A percentile compares a stretch with the other conserved stretches of the same genome.
Conservation (phyloP, 2,113 vertebrate species). For the Oncorhynchus clarkii region DNA sequence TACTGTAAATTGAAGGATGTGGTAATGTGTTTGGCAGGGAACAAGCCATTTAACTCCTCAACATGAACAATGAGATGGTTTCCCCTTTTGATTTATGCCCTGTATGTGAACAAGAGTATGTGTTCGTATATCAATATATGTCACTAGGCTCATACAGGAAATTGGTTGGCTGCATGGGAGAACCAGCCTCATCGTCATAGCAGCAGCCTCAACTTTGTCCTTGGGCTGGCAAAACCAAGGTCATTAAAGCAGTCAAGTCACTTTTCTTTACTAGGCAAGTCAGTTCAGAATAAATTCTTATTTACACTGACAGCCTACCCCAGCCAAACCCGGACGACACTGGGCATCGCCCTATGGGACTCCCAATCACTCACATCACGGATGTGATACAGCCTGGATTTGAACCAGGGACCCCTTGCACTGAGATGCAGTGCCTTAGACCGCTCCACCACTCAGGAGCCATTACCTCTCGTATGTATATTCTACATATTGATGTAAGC, state of each 20-base stretch:
- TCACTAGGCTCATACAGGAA: slow-evolving; percentile 49
- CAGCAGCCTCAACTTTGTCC: slow-evolving; percentile 30
- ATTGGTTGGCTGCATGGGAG: slow-evolving; percentile 33
- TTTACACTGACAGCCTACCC: no score
- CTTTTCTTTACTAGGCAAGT: not conserved
- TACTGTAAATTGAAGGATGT: not conserved
- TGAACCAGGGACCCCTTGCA: no score
- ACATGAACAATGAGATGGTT: slow-evolving; percentile 21
- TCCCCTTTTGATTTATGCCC: slow-evolving; percentile 54
- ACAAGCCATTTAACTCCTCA: slow-evolving; percentile 22
- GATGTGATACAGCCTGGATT: no score
- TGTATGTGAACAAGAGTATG: slow-evolving; percentile 30
- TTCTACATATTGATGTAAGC: slow-evolving; percentile 24
- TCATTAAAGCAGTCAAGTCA: slow-evolving; percentile 23
- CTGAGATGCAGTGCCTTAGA: no score
- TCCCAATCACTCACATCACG: no score
- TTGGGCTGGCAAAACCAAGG: slow-evolving; percentile 55
- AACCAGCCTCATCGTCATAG: slow-evolving; percentile 24
- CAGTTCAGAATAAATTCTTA: no score
- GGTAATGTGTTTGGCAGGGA: slow-evolving; percentile 4
- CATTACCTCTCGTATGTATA: slow-evolving; percentile 1
- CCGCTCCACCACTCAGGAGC: no score
- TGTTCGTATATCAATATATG: slow-evolving; percentile 48
- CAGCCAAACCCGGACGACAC: no score
- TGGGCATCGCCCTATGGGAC: no score